Conservation (phyloP, 1,140 invertebrate genomes). For the Lineus longissimus region DNA sequence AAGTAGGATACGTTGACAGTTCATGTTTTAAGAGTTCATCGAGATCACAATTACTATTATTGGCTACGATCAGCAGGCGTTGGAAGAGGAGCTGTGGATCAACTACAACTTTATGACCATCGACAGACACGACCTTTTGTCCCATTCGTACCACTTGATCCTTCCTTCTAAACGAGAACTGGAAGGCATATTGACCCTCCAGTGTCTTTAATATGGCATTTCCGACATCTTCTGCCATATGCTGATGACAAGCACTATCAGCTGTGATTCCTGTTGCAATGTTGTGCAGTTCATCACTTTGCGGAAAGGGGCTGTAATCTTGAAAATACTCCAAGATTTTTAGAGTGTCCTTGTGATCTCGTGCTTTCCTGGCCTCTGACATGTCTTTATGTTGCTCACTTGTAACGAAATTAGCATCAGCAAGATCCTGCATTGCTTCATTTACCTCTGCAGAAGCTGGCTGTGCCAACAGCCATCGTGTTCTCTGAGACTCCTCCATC, state of each 20-base stretch:
- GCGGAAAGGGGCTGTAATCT: not conserved
- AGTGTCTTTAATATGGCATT: not conserved
- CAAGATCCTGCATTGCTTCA: not conserved
- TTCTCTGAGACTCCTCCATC: not conserved
- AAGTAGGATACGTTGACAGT: not conserved
- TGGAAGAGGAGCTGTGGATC: slow-evolving; percentile 1
- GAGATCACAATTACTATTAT: not conserved
- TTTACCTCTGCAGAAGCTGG: not conserved
- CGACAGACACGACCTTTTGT: not conserved
- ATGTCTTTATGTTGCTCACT: not conserved
- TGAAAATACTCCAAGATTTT: not conserved
- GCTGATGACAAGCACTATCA: not conserved
- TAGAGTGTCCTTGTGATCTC: not conserved
- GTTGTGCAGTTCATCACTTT: not conserved
- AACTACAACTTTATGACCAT: not conserved
- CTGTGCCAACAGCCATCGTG: not conserved
- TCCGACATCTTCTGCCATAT: not conserved
- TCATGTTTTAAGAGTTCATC: not conserved
- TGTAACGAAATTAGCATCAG: not conserved
- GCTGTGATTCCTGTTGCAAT: not conserved
- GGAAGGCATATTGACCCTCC: not conserved
- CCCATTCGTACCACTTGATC: not conserved
- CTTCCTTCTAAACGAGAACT: not conserved
- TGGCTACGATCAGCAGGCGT: not conserved
- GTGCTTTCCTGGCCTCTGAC: not conserved